phyloP scores from a whole-genome alignment of 2,113 vertebrate genomes.

The human region DNA sequence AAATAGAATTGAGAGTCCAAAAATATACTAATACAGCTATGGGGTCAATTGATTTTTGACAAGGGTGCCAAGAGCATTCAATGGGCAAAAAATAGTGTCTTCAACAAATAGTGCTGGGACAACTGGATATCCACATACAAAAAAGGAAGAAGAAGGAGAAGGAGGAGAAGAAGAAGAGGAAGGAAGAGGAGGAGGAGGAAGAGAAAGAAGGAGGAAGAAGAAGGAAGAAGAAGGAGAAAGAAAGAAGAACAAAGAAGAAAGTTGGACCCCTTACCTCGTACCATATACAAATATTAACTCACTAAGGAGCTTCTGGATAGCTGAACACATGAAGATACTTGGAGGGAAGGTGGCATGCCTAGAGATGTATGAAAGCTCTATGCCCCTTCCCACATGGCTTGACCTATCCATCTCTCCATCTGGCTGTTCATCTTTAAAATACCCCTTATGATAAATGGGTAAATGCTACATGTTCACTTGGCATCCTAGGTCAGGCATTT shows the following conservation, averaged over 20 bases:
- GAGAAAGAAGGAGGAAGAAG: too few species aligned
- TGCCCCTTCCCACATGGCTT: background rate
- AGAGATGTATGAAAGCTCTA: too few species aligned
- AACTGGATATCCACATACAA: background rate
- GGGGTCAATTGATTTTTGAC: background rate
- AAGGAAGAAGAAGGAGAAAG: too few species aligned
- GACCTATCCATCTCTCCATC: background rate
- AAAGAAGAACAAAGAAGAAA: background rate
- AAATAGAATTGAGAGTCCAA: background rate
- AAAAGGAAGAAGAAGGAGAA: background rate
- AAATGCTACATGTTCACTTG: background rate
- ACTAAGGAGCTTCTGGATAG: background rate
- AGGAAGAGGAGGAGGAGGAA: too few species aligned
- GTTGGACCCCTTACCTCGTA: background rate
- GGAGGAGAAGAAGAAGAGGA: rapidly evolving
- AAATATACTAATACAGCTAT: background rate
- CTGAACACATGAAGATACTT: background rate
- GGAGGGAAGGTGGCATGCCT: background rate
- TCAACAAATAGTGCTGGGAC: background rate
- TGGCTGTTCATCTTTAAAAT: background rate
- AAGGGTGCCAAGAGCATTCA: background rate
- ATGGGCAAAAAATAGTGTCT: background rate
- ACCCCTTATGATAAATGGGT: background rate
- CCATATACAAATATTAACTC: background rate
- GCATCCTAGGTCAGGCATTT: background rate